Evolutionary conservation across 1,140 invertebrate species (phyloP), one percentile per base, ranked within the genome.

Genomic region (Calycopis cecrops): DNA sequence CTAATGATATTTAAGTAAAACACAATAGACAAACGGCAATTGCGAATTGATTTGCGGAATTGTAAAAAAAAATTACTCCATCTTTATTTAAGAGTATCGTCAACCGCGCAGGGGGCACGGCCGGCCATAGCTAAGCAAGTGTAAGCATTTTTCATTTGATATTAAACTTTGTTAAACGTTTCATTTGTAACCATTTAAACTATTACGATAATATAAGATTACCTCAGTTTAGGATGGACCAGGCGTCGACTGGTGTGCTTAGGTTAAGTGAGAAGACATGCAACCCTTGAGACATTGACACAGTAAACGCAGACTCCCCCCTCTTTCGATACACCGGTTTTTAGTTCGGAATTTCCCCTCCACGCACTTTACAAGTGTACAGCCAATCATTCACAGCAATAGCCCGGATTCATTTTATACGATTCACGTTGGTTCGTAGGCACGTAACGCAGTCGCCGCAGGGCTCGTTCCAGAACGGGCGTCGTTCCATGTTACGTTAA

Each of bases 181-280:
- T 86, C 61, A 78, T 85, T 87, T 85, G 72, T 83, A 83, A 84
- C 79, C 76, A 78, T 86, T 84, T 80, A 68, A 80, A 83, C 78
- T 84, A 83, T 82, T 85, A 80, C 77, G 70, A 80, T 84, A 84
- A 80, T 84, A 81, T 82, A 84, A 82, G 79, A 78, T 69, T 79
- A 84, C 76, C 75, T 85, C 79, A 82, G 79, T 83, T 84, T 83
- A 85, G 75, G 83, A 85, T 83, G 79, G 79, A 85, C 83, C 83
- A 86, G 79, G 79, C 83, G 83, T 84, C 83, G 83, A 86, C 83
- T 86, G 80, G 79, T 85, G 71, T 79, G 71, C 73, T 76, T 72
- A 82, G 79, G 76, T 83, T 79, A 81, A 72, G 71, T 73, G 66
- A 72, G 60, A 76, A 67, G 68, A 76, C 67, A 80, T 56, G 69